Conservation (phyloP, 2,797 vertebrate species). For the Simalia tracyae region DNA sequence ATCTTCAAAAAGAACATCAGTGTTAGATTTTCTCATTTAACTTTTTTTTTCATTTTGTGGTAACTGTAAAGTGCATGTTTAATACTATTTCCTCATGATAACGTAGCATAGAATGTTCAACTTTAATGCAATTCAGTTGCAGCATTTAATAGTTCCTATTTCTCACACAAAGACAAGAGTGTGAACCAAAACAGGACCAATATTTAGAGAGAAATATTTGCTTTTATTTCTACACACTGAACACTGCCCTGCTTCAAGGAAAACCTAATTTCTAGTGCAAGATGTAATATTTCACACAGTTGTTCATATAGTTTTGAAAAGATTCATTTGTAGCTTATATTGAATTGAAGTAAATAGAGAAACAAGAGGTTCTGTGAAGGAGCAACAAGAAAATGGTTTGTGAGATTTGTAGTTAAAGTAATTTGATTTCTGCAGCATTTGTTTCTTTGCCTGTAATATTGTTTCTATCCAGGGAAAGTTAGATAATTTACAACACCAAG, state of each 20-base stretch:
- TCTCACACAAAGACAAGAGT: background rate
- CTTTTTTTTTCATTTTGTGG: background rate
- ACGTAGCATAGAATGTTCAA: background rate
- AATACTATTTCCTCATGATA: background rate
- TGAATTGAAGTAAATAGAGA: conserved; percentile 27
- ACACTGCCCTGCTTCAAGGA: conserved; percentile 19
- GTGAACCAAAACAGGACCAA: background rate
- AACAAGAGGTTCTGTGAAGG: conserved; percentile 13
- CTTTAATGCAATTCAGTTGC: conserved; percentile 21
- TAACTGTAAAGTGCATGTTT: background rate
- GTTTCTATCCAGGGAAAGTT: background rate
- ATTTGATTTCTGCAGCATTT: conserved; percentile 28
- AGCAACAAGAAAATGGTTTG: conserved; percentile 23
- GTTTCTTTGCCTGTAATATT: conserved; percentile 14
- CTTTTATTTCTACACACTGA: background rate
- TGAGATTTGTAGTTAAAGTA: conserved; percentile 26
- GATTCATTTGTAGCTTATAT: conserved; percentile 27
- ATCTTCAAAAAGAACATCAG: background rate
- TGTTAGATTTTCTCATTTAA: background rate
- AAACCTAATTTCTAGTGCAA: conserved; percentile 46
- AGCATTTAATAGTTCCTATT: conserved; percentile 7
- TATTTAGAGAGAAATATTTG: background rate
- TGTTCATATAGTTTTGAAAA: conserved; percentile 39
- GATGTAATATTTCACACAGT: conserved; percentile 33
- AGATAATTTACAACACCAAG: conserved; percentile 30